Percentiles rank a stretch among this genome's conserved stretches.
phyloP scores from a whole-genome alignment of 2,797 vertebrate species.

The Lacerta agilis region DNA sequence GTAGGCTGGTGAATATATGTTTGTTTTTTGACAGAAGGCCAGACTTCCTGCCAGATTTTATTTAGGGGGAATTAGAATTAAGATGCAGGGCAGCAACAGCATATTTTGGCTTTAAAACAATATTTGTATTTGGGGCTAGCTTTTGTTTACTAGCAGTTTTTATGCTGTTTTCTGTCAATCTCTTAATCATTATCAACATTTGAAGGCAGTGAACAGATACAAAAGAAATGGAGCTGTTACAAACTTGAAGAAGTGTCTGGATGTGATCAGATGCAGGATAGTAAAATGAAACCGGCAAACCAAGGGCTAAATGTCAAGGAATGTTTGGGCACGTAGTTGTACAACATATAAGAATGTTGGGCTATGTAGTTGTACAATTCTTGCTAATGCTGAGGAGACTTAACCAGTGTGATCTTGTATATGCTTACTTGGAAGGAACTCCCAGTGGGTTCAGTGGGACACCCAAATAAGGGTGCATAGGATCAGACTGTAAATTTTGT shows the following conservation, averaged over 20 bases:
- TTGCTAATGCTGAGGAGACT: neutral
- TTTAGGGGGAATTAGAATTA: neutral
- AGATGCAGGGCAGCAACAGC: neutral
- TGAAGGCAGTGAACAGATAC: neutral
- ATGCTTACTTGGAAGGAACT: neutral
- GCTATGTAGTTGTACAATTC: neutral
- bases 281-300: neutral
- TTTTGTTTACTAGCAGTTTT: conserved; percentile 22
- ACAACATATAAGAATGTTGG: neutral
- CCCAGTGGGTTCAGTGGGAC: neutral
- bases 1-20: neutral
- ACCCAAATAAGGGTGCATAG: neutral
- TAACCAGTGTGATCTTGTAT: neutral
- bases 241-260: neutral
- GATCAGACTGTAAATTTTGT: neutral
- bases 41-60: neutral
- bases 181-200: neutral
- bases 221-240: neutral
- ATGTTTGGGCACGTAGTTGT: conserved; percentile 9
- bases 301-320: neutral
- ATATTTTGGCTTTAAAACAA: neutral
- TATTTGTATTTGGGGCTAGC: neutral
- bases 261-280: conserved; percentile 10
- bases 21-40: neutral
- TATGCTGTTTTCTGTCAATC: neutral